These are phyloP conservation scores for Didymodactylos carnosus DNA, from an alignment of 2,888 invertebrate species.

Conservation along the genomic window DNA sequence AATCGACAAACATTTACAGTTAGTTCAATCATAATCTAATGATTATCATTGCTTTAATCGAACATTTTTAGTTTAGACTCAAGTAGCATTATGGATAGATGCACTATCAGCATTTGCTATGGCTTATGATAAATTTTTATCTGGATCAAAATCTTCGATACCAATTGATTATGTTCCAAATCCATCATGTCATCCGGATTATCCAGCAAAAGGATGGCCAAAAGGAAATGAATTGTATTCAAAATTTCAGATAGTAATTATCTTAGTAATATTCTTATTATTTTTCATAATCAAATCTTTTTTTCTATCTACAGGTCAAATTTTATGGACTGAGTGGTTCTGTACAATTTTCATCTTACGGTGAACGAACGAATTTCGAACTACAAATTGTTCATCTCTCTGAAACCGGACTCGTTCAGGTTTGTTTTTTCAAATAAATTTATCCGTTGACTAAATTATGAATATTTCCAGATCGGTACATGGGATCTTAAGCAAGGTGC, in stretches of 20 bases:
- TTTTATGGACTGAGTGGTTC: slow-evolving; percentile 76
- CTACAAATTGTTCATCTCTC: slow-evolving; percentile 74
- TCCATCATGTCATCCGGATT: neutral
- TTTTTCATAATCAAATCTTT: slow-evolving; percentile 34
- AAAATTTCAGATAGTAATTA: neutral
- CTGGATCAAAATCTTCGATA: neutral
- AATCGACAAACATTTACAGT: neutral
- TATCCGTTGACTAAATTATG: too few relatives aligned
- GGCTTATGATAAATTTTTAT: neutral
- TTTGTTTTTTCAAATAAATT: slow-evolving; percentile 14
- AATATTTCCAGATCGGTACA: slow-evolving; percentile 22
- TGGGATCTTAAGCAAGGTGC: slow-evolving; percentile 23
- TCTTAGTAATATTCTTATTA: neutral
- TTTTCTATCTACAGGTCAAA: slow-evolving; percentile 16
- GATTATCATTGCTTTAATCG: neutral
- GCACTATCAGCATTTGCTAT: slow-evolving; percentile 1
- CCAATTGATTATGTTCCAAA: neutral
- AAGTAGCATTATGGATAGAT: slow-evolving; percentile 4
- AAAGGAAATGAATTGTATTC: neutral
- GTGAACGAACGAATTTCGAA: slow-evolving; percentile 70
- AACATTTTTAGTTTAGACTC: neutral
- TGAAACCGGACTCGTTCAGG: slow-evolving; percentile 40
- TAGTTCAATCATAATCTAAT: neutral
- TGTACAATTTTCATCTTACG: slow-evolving; percentile 78
- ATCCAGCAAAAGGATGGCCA: neutral